Base-by-base conservation (phyloP, 2,888 invertebrate genomes). In the Andrena trimmerana region DNA sequence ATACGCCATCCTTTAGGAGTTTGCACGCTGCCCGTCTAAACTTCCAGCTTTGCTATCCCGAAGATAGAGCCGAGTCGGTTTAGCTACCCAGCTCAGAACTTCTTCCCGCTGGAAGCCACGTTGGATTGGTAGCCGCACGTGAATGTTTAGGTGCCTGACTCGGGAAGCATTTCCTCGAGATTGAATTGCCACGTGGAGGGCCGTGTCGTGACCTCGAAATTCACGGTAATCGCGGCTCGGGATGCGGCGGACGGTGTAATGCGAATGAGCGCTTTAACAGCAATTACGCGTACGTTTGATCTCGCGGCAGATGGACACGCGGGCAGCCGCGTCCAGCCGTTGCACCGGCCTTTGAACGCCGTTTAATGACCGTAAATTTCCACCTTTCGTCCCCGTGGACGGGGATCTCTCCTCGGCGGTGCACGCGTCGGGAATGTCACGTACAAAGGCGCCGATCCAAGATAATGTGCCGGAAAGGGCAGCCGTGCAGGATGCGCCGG, bases 321-420 rank as follows among this genome's bases (percentile, higher is more conserved):
- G 67, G 42, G 68, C 31, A 70, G 76, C 65, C 73, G 42, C 5
- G 69, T 52, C 60, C n/a, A 62, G 42, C 1, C 42, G 42, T 42
- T 16, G 16, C 16, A 4, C 42, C 13, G 42, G 62, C 13, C 60
- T 52, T 66, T 65, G 82, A 85, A 57, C 80, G 67, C 57, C 78
- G 79, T 83, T 87, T 87, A 87, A 85, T 67, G 77, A 76, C 73
- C 85, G 78, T 85, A 76, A 84, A 86, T 78, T 76, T 75, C 69
- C 71, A 78, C 80, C 79, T 82, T 82, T 84, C 73, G 68, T 74
- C 70, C 54, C 29, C 50, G 31, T 42, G 50, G 72, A 59, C 69
- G 20, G 36, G 42, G n/a, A 33, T 59, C 66, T 66, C 68, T 62
- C 62, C 75, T 31, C 59, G 27, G n/a, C 24, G 65, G 63, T 74